Evolutionary conservation across 2,797 vertebrate genomes (phyloP), one percentile per base, ranked within the genome.

Genomic region (Alca torda): DNA sequence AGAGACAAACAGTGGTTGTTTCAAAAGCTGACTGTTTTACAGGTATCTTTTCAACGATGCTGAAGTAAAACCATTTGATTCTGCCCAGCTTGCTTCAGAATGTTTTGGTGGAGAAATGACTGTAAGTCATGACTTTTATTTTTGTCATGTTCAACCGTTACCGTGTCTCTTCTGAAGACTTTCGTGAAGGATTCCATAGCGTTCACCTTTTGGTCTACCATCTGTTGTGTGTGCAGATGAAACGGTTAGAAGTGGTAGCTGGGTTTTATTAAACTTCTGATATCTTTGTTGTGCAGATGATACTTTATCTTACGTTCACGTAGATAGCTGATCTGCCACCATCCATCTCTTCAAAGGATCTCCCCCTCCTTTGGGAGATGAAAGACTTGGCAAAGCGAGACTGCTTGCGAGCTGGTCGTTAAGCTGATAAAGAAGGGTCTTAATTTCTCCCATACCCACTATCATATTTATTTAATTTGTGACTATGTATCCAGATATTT

Each of bases 21-120:
- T 70, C 18, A 93, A 83, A 51, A 84, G 45, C 45, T 84, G 74
- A 18, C 80, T 95, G 13, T 85, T 87, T 86, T 93, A 56, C 95
- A 99, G 99, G 99, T 99, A 99, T 95, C 98, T 99, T 93, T 99
- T 99, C 96, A 99, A 99, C 73, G 99, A 99, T 50, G 99, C 99
- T 3, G 99, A 99, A 97, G 99, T 99, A 37, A 99, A 99, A 96
- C 99, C 99, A 23, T 99, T 99, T 39, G 99, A 99, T 98, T 99
- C 99, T 6, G 99, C 99, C 35, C 99, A 99, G 94, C 98, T 99
- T 72, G 99, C 99, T 21, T 99, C 99, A 0, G 99, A 99, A 97
- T 99, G 99, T 96, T 99, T 99, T 89, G 99, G 99, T 78, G 99
- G 99, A 96, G 99, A 99, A 96, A 99, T 99, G 99, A 99, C 99